A percentile compares a stretch with the other conserved stretches of the same genome.
Conservation (phyloP, 2,113 vertebrate genomes). For the Lagopus muta region DNA sequence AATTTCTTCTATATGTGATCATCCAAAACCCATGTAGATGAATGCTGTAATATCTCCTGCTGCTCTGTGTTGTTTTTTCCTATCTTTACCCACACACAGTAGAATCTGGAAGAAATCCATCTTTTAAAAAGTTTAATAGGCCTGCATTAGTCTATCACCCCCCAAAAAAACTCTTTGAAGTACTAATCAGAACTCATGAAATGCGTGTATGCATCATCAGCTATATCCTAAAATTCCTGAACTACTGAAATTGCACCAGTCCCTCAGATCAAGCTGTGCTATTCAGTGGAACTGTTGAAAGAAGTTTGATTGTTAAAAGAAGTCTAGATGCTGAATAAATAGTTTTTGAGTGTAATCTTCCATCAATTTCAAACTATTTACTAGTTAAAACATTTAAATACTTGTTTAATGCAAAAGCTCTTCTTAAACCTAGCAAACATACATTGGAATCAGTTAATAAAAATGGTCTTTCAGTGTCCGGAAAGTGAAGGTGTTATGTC, state of each 20-base stretch:
- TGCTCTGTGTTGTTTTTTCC: not conserved
- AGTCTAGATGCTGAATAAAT: not conserved
- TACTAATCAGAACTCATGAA: not conserved
- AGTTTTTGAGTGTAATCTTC: not conserved
- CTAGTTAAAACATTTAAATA: not conserved
- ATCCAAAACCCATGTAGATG: not conserved
- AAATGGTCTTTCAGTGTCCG: not conserved
- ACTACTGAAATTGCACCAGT: not conserved
- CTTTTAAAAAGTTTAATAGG: not conserved
- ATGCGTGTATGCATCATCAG: accelerated
- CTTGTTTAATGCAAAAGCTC: not conserved
- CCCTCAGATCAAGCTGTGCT: not conserved
- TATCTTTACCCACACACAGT: constrained; percentile 6
- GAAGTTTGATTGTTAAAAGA: not conserved
- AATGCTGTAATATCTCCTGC: constrained; percentile 20
- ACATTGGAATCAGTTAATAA: not conserved
- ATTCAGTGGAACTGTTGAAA: not conserved
- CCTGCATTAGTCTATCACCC: not conserved
- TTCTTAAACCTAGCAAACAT: not conserved
- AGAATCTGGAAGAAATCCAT: constrained; percentile 7
- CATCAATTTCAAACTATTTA: not conserved
- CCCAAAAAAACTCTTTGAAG: not conserved
- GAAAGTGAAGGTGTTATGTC: constrained; percentile 11
- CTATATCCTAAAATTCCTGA: not conserved
- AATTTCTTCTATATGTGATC: constrained; percentile 44